Evolutionary conservation across 2,797 vertebrate species (phyloP).

Genomic region (Chrysolophus pictus): DNA sequence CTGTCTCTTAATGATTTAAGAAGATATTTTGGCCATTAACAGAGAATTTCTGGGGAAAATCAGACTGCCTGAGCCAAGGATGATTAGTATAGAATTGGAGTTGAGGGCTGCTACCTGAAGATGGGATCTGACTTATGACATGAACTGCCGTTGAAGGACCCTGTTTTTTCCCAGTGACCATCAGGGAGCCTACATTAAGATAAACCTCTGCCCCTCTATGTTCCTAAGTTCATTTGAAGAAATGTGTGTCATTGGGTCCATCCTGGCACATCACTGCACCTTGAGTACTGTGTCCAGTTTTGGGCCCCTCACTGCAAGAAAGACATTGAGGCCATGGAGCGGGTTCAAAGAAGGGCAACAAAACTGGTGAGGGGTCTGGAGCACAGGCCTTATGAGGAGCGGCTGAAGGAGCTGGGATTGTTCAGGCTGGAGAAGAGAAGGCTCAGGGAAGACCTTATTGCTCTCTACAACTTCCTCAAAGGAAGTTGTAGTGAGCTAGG

Average conservation of each 20-base stretch:
- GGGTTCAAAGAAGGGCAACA: too few relatives aligned
- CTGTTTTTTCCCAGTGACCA: background rate
- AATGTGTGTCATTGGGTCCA: background rate
- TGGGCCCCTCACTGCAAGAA: too few relatives aligned
- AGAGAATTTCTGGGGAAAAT: background rate
- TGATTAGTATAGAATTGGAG: background rate
- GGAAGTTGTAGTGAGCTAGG: too few relatives aligned
- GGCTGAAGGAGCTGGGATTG: too few relatives aligned
- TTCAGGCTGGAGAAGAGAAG: too few relatives aligned
- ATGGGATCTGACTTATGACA: fast-evolving
- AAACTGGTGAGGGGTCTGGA: too few relatives aligned
- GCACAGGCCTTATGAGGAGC: too few relatives aligned
- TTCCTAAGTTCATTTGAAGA: background rate
- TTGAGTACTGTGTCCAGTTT: too few relatives aligned
- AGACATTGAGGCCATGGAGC: too few relatives aligned
- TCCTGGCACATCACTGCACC: background rate
- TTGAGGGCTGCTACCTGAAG: background rate
- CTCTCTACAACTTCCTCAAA: too few relatives aligned
- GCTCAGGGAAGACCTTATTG: too few relatives aligned
- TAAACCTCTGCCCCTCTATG: background rate
- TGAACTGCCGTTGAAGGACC: background rate
- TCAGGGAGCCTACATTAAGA: background rate
- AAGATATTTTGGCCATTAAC: background rate
- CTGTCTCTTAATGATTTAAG: background rate
- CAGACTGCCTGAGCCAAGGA: background rate